Evolutionary conservation across 1,140 invertebrate genomes (phyloP).

Genomic region (Anoplophora glabripennis): DNA sequence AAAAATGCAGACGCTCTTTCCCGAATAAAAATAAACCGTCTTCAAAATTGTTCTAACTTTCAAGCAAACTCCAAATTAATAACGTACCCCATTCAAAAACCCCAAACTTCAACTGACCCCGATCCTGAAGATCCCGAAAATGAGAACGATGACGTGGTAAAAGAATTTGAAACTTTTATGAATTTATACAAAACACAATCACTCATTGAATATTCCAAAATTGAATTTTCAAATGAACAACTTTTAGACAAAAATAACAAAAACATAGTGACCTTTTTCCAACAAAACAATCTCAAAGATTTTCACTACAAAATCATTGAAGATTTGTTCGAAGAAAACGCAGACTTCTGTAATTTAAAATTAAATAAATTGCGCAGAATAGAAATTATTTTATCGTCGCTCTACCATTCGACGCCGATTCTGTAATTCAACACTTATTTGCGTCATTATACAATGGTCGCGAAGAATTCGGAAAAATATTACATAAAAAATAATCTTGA

Average conservation of each 20-base stretch:
- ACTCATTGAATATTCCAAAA: slow-evolving; percentile 21
- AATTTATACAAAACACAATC: slow-evolving; percentile 12
- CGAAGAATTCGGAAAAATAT: slow-evolving; percentile 11
- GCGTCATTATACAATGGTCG: slow-evolving; percentile 2
- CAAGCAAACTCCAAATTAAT: slow-evolving; percentile 14
- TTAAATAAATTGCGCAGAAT: slow-evolving; percentile 14
- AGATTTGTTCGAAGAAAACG: slow-evolving; percentile 13
- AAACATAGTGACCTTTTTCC: slow-evolving; percentile 19
- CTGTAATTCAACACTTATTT: slow-evolving; percentile 11
- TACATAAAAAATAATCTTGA: slow-evolving; percentile 10
- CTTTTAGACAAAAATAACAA: slow-evolving; percentile 18
- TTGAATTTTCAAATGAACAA: slow-evolving; percentile 13
- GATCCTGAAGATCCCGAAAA: background rate
- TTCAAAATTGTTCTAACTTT: slow-evolving; percentile 13
- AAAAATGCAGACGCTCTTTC: slow-evolving; percentile 42
- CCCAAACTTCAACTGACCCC: background rate
- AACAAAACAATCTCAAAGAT: slow-evolving; percentile 19
- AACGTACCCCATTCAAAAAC: background rate
- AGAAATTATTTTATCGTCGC: slow-evolving; percentile 16
- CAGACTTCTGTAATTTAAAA: background rate
- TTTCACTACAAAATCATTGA: slow-evolving; percentile 19
- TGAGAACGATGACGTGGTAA: too few species aligned
- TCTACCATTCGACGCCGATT: slow-evolving; percentile 7
- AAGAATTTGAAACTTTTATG: slow-evolving; percentile 17
- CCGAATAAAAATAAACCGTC: slow-evolving; percentile 25